phyloP scores from a whole-genome alignment of 2,113 vertebrate species.

The Shinisaurus crocodilurus region DNA sequence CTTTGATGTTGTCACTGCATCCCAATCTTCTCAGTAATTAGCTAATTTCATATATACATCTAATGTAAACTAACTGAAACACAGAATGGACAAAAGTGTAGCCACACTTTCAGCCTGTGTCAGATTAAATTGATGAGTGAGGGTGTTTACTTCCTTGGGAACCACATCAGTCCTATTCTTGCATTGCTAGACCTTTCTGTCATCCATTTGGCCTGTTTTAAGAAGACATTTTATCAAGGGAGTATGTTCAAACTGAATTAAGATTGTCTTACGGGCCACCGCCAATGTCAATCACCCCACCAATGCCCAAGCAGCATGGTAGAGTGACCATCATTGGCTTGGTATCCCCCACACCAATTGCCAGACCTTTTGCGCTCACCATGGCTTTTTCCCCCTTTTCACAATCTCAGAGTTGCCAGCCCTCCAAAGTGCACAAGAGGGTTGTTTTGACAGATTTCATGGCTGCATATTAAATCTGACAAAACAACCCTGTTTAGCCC shows the following conservation, averaged over 20 bases:
- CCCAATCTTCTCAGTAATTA: neutral
- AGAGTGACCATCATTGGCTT: no score
- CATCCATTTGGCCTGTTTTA: neutral
- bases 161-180: neutral
- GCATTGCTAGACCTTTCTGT: neutral
- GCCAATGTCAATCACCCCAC: no score
- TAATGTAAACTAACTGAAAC: conserved; percentile 20
- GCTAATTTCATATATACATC: conserved; percentile 1
- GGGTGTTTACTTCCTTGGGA: conserved; percentile 20
- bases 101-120: conserved; percentile 1
- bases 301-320: no score
- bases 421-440: no score
- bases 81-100: conserved; percentile 41
- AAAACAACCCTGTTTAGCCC: no score
- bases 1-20: neutral
- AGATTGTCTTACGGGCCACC: neutral
- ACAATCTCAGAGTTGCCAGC: no score
- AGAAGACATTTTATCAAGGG: neutral
- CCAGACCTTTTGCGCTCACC: no score
- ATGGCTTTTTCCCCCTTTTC: no score
- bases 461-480: no score
- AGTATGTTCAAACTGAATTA: conserved; percentile 9
- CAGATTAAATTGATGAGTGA: conserved; percentile 18
- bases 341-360: no score
- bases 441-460: no score